Evolutionary conservation across 1,140 invertebrate species (phyloP), one percentile per base, ranked within the genome.

Genomic region (Monochamus saltuarius): DNA sequence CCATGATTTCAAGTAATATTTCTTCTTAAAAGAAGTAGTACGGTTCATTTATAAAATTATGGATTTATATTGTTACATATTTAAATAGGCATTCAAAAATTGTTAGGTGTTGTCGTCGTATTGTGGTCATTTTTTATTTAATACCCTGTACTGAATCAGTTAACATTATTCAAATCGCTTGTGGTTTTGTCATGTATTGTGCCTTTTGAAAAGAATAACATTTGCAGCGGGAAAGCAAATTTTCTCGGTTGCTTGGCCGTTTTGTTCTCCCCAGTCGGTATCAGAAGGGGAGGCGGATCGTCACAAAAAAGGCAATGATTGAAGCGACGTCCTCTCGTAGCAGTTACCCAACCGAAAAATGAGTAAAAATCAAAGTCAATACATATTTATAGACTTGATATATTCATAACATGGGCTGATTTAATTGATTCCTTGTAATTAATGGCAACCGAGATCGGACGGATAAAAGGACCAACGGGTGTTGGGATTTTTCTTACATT

Each of bases 401-500:
- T 60, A 60, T 64, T 64, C 62, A 60, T 64, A 60, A 64, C 62
- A 60, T 64, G 62, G 56, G 54, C 58, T 57, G 60, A 56, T 64
- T 64, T 64, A 64, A 64, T 64, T 64, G 62, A 58, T 60, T 64
- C 55, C 39, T 38, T 62, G 61, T 62, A 62, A 62, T 62, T 62
- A 62, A 62, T 62, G 61, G 55, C 50, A 50, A 49, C 43, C 55
- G 39, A 35, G 34, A 50, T 47, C 52, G 52, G 54, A 47, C 40
- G 36, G 52, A 56, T 53, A 45, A 50, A 50, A 56, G 53, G 47
- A 45, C 56, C 54, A 46, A 29, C 22, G 22, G 2, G 2, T 3
- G 22, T 6, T 6, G 22, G 6, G 22, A 29, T 29, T 29, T 29
- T 29, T 29, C 22, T 29, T 29, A 29, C 22, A 29, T 29, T 29